Evolutionary conservation across 1,140 invertebrate species (phyloP).

Genomic region (Drosophila pectinifera): DNA sequence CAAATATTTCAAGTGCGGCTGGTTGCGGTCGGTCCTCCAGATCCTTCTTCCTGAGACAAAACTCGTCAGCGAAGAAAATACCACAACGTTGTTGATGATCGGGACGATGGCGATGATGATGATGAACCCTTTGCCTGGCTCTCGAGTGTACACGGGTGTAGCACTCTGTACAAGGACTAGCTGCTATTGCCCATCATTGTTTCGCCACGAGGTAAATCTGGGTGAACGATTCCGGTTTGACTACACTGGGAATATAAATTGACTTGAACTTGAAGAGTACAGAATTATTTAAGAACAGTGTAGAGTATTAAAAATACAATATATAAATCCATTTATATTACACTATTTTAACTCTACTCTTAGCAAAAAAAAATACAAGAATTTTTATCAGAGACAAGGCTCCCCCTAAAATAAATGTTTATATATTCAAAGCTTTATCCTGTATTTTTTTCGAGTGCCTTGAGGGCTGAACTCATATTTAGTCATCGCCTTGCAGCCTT

Average conservation of each 20-base stretch:
- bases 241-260: slow-evolving; percentile 2
- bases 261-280: too few species aligned
- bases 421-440: not conserved
- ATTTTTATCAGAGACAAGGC: fast-evolving
- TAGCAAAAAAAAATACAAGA: too few species aligned
- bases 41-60: slow-evolving; percentile 60
- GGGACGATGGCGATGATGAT: slow-evolving; percentile 43
- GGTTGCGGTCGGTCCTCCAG: slow-evolving; percentile 46
- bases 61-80: slow-evolving; percentile 77
- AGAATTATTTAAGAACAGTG: not conserved
- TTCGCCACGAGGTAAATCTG: slow-evolving; percentile 53
- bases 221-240: slow-evolving; percentile 55
- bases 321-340: too few species aligned
- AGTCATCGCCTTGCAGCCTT: slow-evolving; percentile 51
- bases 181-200: slow-evolving; percentile 53
- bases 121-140: slow-evolving; percentile 74
- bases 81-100: slow-evolving; percentile 63
- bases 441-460: slow-evolving; percentile 2
- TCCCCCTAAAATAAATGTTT: too few species aligned
- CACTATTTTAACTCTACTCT: too few species aligned
- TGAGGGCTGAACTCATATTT: slow-evolving; percentile 32
- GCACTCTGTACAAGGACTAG: slow-evolving; percentile 52
- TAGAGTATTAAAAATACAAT: too few species aligned
- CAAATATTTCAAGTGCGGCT: slow-evolving; percentile 77
- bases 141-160: slow-evolving; percentile 68